These are phyloP conservation scores for Chelidonichthys spinosus DNA, from an alignment of 2,797 vertebrate genomes.

Conservation along the genomic window DNA sequence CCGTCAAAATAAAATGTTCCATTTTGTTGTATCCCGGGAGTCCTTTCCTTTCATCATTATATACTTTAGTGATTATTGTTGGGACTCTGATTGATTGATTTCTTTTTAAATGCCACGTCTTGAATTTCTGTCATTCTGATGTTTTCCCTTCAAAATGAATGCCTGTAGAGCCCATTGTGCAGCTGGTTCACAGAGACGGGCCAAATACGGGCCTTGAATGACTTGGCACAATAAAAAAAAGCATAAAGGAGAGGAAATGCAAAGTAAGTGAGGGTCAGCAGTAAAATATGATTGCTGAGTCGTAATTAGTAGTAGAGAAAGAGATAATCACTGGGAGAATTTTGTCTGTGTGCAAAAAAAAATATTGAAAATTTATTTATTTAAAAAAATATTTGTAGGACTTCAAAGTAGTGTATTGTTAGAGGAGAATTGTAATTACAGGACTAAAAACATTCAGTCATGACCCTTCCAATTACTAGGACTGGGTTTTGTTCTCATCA, in stretches of 20 bases:
- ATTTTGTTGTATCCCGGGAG: constrained; percentile 27
- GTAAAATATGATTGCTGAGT: constrained; percentile 17
- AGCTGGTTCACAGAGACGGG: neutral
- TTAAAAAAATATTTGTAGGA: constrained; percentile 49
- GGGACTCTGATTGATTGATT: constrained; percentile 22
- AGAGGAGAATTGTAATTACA: constrained; percentile 67
- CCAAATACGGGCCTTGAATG: constrained; percentile 13
- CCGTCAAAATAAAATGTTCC: constrained; percentile 41
- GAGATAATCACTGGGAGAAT: constrained; percentile 53
- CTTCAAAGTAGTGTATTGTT: constrained; percentile 71
- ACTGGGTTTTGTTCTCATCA: constrained; percentile 75
- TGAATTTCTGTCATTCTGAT: constrained; percentile 14
- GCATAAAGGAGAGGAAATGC: constrained; percentile 4
- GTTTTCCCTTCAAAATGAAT: constrained; percentile 22
- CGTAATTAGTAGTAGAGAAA: constrained; percentile 32
- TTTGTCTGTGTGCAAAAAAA: constrained; percentile 30
- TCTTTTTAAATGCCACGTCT: constrained; percentile 15
- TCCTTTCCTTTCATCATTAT: constrained; percentile 40
- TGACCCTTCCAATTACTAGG: constrained; percentile 77
- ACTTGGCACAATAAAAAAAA: constrained; percentile 7
- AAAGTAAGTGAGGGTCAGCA: constrained; percentile 36
- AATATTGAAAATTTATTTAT: constrained; percentile 14
- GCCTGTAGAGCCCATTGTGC: constrained; percentile 27
- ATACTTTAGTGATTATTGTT: constrained; percentile 19
- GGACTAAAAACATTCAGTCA: constrained; percentile 72